Evolutionary conservation across 2,797 vertebrate species (phyloP).

Genomic region (Caiman crocodilus): DNA sequence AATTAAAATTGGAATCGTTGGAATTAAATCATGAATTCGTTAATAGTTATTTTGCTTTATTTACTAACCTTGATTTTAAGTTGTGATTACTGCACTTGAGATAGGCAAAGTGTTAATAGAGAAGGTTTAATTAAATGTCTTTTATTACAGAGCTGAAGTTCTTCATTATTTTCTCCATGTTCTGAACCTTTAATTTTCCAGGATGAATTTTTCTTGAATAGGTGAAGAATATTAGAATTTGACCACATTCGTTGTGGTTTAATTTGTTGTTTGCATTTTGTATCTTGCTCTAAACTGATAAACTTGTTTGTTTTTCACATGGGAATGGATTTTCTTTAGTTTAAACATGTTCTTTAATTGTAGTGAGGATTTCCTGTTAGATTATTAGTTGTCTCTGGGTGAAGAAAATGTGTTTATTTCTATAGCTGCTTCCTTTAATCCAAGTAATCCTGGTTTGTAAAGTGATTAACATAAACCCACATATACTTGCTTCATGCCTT

Average conservation of each 20-base stretch:
- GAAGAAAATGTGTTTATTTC: conserved; percentile 32
- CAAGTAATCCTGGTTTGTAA: conserved; percentile 71
- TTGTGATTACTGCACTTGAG: neutral
- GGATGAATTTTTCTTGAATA: neutral
- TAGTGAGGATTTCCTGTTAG: conserved; percentile 45
- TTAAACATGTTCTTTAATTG: conserved; percentile 45
- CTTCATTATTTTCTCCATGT: neutral
- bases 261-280: conserved; percentile 54
- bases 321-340: conserved; percentile 46
- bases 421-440: conserved; percentile 58
- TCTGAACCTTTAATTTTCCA: neutral
- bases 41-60: neutral
- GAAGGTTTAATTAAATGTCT: neutral
- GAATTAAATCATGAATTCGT: neutral
- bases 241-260: conserved; percentile 12
- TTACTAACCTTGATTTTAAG: neutral
- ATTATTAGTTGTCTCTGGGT: conserved; percentile 54
- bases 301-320: conserved; percentile 32
- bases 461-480: conserved; percentile 45
- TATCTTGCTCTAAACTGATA: conserved; percentile 39
- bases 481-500: conserved; percentile 18
- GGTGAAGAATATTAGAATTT: neutral
- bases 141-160: neutral
- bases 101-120: neutral
- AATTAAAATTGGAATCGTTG: neutral